Percentiles rank a stretch among this genome's conserved stretches.
Conservation (phyloP, 2,797 vertebrate genomes). For the Girardinus metallicus region DNA sequence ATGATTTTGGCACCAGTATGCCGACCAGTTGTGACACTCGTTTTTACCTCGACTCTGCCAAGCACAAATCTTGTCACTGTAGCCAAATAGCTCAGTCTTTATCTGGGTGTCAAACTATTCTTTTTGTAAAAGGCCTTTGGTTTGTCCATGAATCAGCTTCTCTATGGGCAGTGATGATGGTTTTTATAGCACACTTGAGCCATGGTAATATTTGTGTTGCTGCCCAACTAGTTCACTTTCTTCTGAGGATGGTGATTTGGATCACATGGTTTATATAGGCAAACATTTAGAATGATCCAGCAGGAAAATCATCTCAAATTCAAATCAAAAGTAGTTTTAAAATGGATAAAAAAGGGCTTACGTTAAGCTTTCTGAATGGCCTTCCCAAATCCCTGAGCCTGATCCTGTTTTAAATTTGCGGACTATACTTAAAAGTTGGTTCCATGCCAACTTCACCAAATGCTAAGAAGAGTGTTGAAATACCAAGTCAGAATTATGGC, state of each 20-base stretch:
- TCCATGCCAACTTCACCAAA: background rate
- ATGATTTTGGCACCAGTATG: background rate
- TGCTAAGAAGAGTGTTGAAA: background rate
- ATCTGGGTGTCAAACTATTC: background rate
- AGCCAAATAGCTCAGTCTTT: background rate
- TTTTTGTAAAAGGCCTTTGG: background rate
- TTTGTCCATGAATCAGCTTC: background rate
- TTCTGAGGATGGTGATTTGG: background rate
- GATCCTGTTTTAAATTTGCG: background rate
- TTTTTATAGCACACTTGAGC: background rate
- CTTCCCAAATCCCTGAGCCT: background rate
- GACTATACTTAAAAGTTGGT: background rate
- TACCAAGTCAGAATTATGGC: background rate
- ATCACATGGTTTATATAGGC: background rate
- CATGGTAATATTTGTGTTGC: background rate
- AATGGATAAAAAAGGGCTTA: slow-evolving; percentile 8
- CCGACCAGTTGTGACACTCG: background rate
- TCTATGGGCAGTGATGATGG: background rate
- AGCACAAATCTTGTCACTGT: background rate
- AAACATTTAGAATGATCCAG: background rate
- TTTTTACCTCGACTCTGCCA: background rate
- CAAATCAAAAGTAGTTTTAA: slow-evolving; percentile 1
- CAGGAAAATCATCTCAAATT: background rate
- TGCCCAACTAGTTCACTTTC: background rate
- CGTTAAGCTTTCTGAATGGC: background rate